These are phyloP conservation scores for Potamarius usumacintae DNA, from an alignment of 2,113 vertebrate species.

Conservation along the genomic window DNA sequence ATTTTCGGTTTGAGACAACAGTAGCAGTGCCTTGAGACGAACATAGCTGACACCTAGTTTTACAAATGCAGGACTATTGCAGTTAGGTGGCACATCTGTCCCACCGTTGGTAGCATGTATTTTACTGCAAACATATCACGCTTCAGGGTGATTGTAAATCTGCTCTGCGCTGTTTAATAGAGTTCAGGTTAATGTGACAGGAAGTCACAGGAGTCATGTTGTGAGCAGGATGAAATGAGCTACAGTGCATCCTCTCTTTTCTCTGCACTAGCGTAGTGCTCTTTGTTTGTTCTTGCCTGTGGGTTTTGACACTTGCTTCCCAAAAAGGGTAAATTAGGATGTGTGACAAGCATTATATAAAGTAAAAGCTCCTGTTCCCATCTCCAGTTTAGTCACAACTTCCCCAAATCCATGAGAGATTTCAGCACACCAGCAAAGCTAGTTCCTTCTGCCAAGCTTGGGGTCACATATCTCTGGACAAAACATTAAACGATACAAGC, in stretches of 20 bases:
- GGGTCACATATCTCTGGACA: slow-evolving; percentile 47
- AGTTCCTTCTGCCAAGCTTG: slow-evolving; percentile 67
- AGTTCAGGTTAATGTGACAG: background rate
- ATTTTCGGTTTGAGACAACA: slow-evolving; percentile 49
- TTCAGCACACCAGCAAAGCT: slow-evolving; percentile 58
- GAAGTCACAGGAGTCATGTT: slow-evolving; percentile 17
- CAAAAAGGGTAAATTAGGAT: slow-evolving; percentile 77
- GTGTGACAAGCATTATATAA: slow-evolving; percentile 72
- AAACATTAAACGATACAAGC: slow-evolving; percentile 5
- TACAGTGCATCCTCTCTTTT: slow-evolving; percentile 45
- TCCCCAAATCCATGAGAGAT: slow-evolving; percentile 78
- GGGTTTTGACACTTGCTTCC: slow-evolving; percentile 68
- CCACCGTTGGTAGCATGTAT: background rate
- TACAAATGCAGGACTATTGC: slow-evolving; percentile 1
- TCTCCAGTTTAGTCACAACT: slow-evolving; percentile 76
- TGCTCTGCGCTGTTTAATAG: background rate
- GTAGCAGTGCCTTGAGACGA: slow-evolving; percentile 24
- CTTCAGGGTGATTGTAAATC: background rate
- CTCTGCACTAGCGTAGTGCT: slow-evolving; percentile 27
- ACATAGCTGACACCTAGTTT: slow-evolving; percentile 28
- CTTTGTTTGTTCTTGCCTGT: slow-evolving; percentile 61
- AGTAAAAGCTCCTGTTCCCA: slow-evolving; percentile 75
- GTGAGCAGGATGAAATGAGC: slow-evolving; percentile 29
- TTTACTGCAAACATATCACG: background rate
- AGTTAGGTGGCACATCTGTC: background rate